Evolutionary conservation across 2,888 invertebrate genomes (phyloP).

Genomic region (Fragum fragum): DNA sequence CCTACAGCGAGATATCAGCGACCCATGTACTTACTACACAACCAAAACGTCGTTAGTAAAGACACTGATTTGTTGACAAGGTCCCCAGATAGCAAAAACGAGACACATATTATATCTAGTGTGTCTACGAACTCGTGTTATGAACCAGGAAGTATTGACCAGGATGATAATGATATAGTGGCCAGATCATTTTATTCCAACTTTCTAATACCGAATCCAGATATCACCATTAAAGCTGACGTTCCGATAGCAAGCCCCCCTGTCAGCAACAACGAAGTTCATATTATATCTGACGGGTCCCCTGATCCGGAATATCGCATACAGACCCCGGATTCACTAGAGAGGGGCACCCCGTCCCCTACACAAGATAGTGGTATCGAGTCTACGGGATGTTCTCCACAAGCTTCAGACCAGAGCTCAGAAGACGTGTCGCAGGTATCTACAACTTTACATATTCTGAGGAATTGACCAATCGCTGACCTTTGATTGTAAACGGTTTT

Average conservation of each 20-base stretch:
- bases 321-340: constrained; percentile 8
- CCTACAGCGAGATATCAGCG: too few relatives aligned
- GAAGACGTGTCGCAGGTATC: constrained; percentile 1
- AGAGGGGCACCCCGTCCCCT: constrained; percentile 52
- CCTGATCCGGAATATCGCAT: background rate
- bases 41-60: too few relatives aligned
- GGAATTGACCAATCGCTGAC: too few relatives aligned
- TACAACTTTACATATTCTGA: background rate
- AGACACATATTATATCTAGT: too few relatives aligned
- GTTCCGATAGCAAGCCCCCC: background rate
- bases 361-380: constrained; percentile 57
- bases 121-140: too few relatives aligned
- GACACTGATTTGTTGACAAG: too few relatives aligned
- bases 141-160: too few relatives aligned
- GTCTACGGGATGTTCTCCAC: constrained; percentile 47
- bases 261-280: background rate
- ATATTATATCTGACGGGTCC: background rate
- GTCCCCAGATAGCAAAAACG: too few relatives aligned
- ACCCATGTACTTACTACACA: too few relatives aligned
- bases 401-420: background rate
- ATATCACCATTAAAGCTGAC: background rate
- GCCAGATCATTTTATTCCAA: too few relatives aligned
- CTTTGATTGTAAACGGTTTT: too few relatives aligned
- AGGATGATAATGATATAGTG: too few relatives aligned
- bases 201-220: background rate